Evolutionary conservation across 2,797 vertebrate species (phyloP), one percentile per base, ranked within the genome.

Genomic region (Borostomias antarcticus): DNA sequence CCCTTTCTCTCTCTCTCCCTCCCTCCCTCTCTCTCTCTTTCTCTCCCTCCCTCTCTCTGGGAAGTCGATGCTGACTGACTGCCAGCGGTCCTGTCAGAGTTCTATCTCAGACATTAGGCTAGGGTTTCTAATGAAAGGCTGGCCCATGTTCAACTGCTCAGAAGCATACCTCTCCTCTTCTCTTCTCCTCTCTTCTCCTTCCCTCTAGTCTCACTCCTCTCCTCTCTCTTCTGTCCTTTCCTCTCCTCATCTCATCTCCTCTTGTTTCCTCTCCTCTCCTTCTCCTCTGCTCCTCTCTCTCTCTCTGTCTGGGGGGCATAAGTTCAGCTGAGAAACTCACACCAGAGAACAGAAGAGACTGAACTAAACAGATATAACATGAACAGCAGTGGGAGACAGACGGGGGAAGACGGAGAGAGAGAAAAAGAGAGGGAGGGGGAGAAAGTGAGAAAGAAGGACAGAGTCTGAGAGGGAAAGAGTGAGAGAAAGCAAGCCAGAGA

Each of bases 171-270:
- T 10, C 37, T 56, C 60, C 28, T 19, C 35, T 21, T 51, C 61
- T 51, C 52, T 62, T n/a, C 50, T 45, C 50, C 69, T 67, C 51
- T 53, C 58, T 58, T 57, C 50, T 40, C 56, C 59, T 80, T 74
- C 61, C 66, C 43, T 52, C 74, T 70, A n/a, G n/a, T n/a, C n/a
- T n/a, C n/a, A n/a, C n/a, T n/a, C 19, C 4, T 21, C 15, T 19
- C 5, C 47, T 48, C 47, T n/a, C n/a, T n/a, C n/a, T n/a, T 48
- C 47, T 21, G 6, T 7, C 47, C 21, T n/a, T n/a, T 3, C 19
- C 47, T 48, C 47, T 17, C 5, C n/a, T n/a, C n/a, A n/a, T n/a
- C n/a, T n/a, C n/a, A n/a, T n/a, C n/a, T n/a, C n/a, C n/a, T n/a
- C n/a, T n/a, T n/a, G n/a, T n/a, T n/a, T n/a, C n/a, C n/a, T n/a